A percentile compares a stretch with the other conserved stretches of the same genome.
These are phyloP conservation scores for Monoplex corrugatus DNA, from an alignment of 2,888 invertebrate genomes.

Conservation along the genomic window DNA sequence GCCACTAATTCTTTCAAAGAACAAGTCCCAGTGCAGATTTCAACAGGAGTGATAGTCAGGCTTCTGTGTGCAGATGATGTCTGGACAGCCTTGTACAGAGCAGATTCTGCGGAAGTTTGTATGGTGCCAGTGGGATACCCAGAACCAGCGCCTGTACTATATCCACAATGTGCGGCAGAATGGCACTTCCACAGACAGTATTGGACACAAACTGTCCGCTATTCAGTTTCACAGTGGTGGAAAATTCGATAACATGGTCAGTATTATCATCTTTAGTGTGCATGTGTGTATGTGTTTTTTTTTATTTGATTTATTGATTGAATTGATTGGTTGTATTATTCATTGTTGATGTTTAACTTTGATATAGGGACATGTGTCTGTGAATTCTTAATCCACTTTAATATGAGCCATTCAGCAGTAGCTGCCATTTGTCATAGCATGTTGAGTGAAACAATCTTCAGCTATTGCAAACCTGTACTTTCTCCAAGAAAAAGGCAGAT, in stretches of 20 bases:
- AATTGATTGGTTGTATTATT: background rate
- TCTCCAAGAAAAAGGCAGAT: too few relatives aligned
- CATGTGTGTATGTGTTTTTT: background rate
- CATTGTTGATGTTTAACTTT: background rate
- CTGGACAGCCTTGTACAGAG: slow-evolving; percentile 76
- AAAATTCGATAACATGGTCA: slow-evolving; percentile 72
- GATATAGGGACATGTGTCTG: too few relatives aligned
- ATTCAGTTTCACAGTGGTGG: slow-evolving; percentile 71
- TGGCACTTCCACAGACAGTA: slow-evolving; percentile 52
- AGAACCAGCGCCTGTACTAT: slow-evolving; percentile 73
- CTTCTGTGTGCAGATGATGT: slow-evolving; percentile 69
- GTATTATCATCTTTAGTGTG: background rate
- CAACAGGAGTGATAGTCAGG: too few relatives aligned
- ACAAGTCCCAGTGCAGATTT: too few relatives aligned
- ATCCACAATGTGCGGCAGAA: slow-evolving; percentile 64
- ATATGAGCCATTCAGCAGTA: too few relatives aligned
- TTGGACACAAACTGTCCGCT: slow-evolving; percentile 64
- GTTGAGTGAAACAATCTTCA: too few relatives aligned
- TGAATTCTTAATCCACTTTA: background rate
- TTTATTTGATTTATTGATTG: background rate
- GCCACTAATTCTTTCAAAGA: too few relatives aligned
- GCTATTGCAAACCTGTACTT: too few relatives aligned
- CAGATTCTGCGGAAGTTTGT: slow-evolving; percentile 75
- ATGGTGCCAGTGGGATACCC: slow-evolving; percentile 77
- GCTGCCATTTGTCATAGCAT: too few relatives aligned